Evolutionary conservation across 2,888 invertebrate genomes (phyloP), one percentile per base, ranked within the genome.

Genomic region (Oscheius sp.): DNA sequence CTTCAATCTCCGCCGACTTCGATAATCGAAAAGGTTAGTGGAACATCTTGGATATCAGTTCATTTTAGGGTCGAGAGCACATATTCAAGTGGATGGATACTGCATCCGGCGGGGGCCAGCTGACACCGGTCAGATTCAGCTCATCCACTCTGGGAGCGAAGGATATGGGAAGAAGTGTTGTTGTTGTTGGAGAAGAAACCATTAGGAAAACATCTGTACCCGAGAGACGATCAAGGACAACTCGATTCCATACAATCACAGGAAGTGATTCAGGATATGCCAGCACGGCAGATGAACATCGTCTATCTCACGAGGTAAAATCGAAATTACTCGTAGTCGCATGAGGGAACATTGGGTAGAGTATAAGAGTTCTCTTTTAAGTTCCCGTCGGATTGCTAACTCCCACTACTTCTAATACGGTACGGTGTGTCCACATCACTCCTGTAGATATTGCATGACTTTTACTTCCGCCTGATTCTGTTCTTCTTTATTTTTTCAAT

Each of bases 261-360:
- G 73, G 73, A 2, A 66, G 67, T 22, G 75, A 75, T 63, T 72
- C 72, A 8, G 75, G 75, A n/a, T 75, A 75, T 47, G 68, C 70
- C 24, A 74, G 74, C 36, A 75, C 72, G 9, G 74, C 68, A 14
- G 75, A 75, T 50, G 74, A 75, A 22, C 73, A 67, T 33, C 38
- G 67, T 12, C 54, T 67, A 0, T 62, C 62, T 36, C 67, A 67
- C 33, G 67, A 67, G 62, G 67, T 67, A 38, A 20, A 17, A 41
- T 17, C n/a, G n/a, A n/a, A n/a, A n/a, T n/a, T n/a, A n/a, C n/a
- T n/a, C n/a, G n/a, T n/a, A n/a, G n/a, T n/a, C n/a, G n/a, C n/a
- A n/a, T n/a, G n/a, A n/a, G n/a, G n/a, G n/a, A n/a, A n/a, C n/a
- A n/a, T n/a, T 36, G 26, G 24, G 54, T 32, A 22, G 17, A 28